Evolutionary conservation across 2,888 invertebrate genomes (phyloP), one percentile per base, ranked within the genome.

Genomic region (Formica aserva): DNA sequence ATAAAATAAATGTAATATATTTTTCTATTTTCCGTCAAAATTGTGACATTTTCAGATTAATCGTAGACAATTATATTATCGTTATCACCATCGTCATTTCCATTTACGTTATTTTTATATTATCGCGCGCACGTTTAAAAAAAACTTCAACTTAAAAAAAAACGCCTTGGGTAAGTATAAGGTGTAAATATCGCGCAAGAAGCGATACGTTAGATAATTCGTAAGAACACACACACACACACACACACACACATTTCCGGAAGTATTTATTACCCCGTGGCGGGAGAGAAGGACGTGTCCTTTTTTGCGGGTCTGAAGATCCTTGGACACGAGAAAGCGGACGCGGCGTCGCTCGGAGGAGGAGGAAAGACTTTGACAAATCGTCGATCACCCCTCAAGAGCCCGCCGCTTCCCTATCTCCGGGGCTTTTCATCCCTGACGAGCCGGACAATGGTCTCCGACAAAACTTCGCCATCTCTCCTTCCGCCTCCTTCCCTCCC

Each of bases 361-460:
- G 35, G 86, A 45, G 45, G 52, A 52, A 52, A 52, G 94, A 94
- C 94, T 94, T 94, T 94, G 94, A 94, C 94, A 94, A 94, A 94
- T 94, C 92, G 93, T 90, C 92, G 92, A 94, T 93, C 91, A 90
- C 91, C 90, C 88, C 89, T 85, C 85, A 85, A 90, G 87, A 82
- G 87, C 88, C 88, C 87, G 85, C 86, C 88, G 83, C 75, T 82
- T 81, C 86, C 86, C 88, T 88, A 87, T 91, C 91, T 91, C 86
- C 86, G 85, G 81, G 75, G 83, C 85, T 84, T 62, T 77, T 81
- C 78, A 67, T 81, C 75, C 80, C 76, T 85, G 77, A 80, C 83
- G 69, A 72, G 75, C 88, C 83, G 88, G 87, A 87, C 90, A 87
- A 80, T 74, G 89, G 89, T 89, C 89, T 41, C 75, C 77, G 74